Percentiles rank a stretch among this genome's conserved stretches.
Evolutionary conservation across 2,113 vertebrate species (phyloP).

Genomic region (Cricetomys ansorgei): DNA sequence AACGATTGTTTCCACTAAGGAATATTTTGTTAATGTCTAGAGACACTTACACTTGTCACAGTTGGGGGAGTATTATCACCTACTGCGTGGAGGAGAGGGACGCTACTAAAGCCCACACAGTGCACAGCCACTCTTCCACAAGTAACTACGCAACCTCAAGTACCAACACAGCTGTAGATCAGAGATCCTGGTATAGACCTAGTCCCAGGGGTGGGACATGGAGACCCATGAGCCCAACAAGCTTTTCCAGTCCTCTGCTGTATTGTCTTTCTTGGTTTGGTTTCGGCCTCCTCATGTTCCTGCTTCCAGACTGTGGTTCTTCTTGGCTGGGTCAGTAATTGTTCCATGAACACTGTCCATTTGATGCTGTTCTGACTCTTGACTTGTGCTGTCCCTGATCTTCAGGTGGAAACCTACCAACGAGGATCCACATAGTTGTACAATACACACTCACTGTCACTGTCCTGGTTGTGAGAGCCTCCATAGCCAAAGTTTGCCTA

Average conservation of each 20-base stretch:
- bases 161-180: not conserved
- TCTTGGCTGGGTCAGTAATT: not conserved
- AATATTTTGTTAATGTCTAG: not conserved
- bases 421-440: not conserved
- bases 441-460: not conserved
- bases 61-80: not conserved
- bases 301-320: not conserved
- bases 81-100: too few relatives aligned
- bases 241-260: not conserved
- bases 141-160: not conserved
- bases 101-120: not conserved
- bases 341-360: not conserved
- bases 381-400: not conserved
- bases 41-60: not conserved
- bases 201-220: not conserved
- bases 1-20: not conserved
- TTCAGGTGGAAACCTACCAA: not conserved
- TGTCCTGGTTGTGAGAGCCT: not conserved
- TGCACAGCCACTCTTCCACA: not conserved
- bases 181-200: not conserved
- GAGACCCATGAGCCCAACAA: not conserved
- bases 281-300: not conserved
- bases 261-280: not conserved
- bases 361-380: not conserved
- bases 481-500: not conserved